Percentiles rank a stretch among this genome's conserved stretches.
phyloP scores from a whole-genome alignment of 2,888 invertebrate genomes.

The Ennomos erosarius region DNA sequence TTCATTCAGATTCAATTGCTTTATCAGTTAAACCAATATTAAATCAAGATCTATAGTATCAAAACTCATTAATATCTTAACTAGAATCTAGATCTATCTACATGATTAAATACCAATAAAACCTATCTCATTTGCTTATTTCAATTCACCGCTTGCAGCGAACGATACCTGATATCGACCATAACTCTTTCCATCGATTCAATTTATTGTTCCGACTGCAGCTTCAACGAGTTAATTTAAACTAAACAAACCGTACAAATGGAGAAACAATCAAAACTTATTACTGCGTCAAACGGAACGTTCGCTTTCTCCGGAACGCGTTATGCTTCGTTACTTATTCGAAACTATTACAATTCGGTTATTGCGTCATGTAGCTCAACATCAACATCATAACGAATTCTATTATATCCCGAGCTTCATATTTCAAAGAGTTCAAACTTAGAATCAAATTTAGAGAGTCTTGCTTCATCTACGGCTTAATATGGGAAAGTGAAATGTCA shows the following conservation, averaged over 20 bases:
- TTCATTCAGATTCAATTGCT: too few relatives aligned
- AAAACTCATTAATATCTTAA: too few relatives aligned
- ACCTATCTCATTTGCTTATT: background rate
- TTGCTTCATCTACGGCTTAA: slow-evolving; percentile 5
- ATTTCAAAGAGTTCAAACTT: slow-evolving; percentile 31
- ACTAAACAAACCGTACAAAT: slow-evolving; percentile 24
- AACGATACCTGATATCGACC: slow-evolving; percentile 1
- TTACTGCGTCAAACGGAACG: slow-evolving; percentile 29
- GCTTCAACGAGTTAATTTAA: slow-evolving; percentile 22
- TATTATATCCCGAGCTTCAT: slow-evolving; percentile 23
- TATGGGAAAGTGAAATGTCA: slow-evolving; percentile 32
- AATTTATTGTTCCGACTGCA: slow-evolving; percentile 19
- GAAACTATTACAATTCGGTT: slow-evolving; percentile 39
- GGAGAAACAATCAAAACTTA: slow-evolving; percentile 30
- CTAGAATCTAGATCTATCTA: too few relatives aligned
- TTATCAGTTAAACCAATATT: too few relatives aligned
- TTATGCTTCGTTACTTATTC: slow-evolving; percentile 50
- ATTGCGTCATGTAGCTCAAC: slow-evolving; percentile 46
- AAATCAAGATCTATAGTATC: too few relatives aligned
- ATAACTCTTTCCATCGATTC: slow-evolving; percentile 6
- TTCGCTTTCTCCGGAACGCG: slow-evolving; percentile 41
- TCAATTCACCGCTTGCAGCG: slow-evolving; percentile 4
- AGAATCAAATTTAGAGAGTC: slow-evolving; percentile 35
- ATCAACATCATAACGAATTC: slow-evolving; percentile 26
- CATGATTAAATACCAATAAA: too few relatives aligned